phyloP scores from a whole-genome alignment of 2,888 invertebrate genomes.

The Sinhomidia bicolor region DNA sequence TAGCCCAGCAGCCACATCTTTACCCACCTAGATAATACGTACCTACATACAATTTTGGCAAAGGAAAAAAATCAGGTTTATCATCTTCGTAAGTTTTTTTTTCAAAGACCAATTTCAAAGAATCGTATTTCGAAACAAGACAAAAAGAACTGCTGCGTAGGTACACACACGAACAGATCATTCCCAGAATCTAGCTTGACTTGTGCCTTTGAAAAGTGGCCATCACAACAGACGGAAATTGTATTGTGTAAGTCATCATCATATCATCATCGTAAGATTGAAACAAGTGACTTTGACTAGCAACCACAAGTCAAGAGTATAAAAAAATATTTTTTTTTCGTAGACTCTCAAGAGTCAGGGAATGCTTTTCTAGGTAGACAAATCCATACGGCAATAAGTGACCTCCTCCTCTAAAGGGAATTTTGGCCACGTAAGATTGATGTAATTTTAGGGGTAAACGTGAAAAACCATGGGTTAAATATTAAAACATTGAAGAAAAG shows the following conservation, averaged over 20 bases:
- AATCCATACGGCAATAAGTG: neutral
- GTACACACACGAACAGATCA: neutral
- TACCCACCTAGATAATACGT: neutral
- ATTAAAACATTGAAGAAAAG: neutral
- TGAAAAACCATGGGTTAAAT: neutral
- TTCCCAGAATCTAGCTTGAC: neutral
- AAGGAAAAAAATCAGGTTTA: slow-evolving; percentile 61
- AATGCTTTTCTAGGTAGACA: neutral
- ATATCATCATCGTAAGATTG: neutral
- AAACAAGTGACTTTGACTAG: neutral
- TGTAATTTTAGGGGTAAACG: neutral
- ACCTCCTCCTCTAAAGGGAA: slow-evolving; percentile 2
- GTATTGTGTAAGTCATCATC: neutral
- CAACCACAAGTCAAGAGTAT: neutral
- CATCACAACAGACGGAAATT: neutral
- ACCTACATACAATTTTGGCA: slow-evolving; percentile 29
- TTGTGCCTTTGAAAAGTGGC: neutral
- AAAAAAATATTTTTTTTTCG: no score
- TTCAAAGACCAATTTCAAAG: slow-evolving; percentile 17
- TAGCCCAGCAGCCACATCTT: slow-evolving; percentile 6
- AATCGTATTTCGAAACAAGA: slow-evolving; percentile 7
- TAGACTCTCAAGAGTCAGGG: neutral
- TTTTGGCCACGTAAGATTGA: neutral
- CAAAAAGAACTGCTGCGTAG: neutral
- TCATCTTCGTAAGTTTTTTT: slow-evolving; percentile 20